Evolutionary conservation across 2,113 vertebrate genomes (phyloP).

Genomic region (Ovis aries): ARS-UI_Ramb_v3.0 NC_056055.1:227704501-227705000

Average conservation of each 20-base stretch:
- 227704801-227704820: neutral
- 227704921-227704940: neutral
- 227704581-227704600: neutral
- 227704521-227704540: neutral
- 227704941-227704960: neutral
- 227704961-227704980: neutral
- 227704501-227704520: neutral
- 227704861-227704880: neutral
- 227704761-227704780: neutral
- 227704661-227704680: neutral
- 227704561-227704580: neutral
- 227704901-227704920: neutral
- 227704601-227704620: neutral
- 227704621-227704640: neutral
- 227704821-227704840: neutral
- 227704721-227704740: neutral
- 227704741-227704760: fast-evolving
- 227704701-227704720: neutral
- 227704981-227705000: neutral
- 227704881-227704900: neutral
- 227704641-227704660: neutral
- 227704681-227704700: fast-evolving
- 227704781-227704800: neutral
- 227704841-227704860: neutral
- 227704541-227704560: neutral